Percentiles rank a stretch among this genome's conserved stretches.
phyloP scores from a whole-genome alignment of 2,113 vertebrate genomes.

The Microtus oregoni region DNA sequence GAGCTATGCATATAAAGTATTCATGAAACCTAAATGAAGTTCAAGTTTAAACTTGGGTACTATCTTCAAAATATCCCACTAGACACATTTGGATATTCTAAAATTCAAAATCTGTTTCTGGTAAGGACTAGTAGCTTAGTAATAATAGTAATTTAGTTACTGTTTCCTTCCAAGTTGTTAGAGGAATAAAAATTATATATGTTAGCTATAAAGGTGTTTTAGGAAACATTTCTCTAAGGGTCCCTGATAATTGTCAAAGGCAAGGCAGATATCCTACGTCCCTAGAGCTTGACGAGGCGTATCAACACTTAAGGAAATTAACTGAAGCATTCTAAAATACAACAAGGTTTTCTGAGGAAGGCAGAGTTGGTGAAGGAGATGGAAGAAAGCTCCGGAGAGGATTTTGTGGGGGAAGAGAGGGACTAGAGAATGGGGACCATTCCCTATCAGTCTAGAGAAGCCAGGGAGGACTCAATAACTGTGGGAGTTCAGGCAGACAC shows the following conservation, averaged over 20 bases:
- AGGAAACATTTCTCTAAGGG: neutral
- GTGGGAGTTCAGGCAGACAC: neutral
- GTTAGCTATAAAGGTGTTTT: neutral
- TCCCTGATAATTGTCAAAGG: constrained; percentile 16
- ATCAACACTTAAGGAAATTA: neutral
- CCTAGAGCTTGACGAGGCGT: neutral
- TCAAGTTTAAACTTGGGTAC: neutral
- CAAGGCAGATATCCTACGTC: neutral
- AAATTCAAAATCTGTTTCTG: neutral
- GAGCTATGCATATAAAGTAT: neutral
- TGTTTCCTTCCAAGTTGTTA: constrained; percentile 8
- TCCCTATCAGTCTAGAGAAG: neutral
- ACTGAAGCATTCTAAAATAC: constrained; percentile 31
- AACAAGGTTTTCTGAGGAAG: neutral
- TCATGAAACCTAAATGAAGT: neutral
- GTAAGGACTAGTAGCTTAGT: neutral
- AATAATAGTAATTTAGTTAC: constrained; percentile 30
- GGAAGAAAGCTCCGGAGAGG: neutral
- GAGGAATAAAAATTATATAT: constrained; percentile 25
- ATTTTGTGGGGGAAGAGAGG: neutral
- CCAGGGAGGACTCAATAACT: neutral
- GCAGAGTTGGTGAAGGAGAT: neutral
- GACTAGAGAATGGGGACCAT: neutral
- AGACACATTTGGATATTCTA: neutral
- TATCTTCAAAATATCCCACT: neutral